A percentile compares a stretch with the other conserved stretches of the same genome.
phyloP scores from a whole-genome alignment of 2,797 vertebrate species.

The Tenualosa thibaudeaui region DNA sequence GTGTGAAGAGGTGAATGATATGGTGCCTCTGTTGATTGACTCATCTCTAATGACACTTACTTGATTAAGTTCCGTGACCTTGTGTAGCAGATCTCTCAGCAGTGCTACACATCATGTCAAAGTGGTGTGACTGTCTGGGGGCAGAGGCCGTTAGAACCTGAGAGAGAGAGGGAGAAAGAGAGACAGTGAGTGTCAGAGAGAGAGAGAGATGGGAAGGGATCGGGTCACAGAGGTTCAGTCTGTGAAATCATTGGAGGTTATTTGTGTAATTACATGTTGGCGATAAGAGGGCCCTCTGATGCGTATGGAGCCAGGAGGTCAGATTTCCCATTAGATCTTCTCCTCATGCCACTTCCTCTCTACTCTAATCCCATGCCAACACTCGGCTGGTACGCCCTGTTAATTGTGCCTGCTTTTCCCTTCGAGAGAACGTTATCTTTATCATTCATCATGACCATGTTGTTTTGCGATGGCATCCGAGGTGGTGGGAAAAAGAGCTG shows the following conservation, averaged over 20 bases:
- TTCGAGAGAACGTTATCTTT: neutral
- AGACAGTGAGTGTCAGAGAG: neutral
- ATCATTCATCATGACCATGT: neutral
- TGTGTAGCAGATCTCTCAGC: neutral
- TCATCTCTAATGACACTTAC: too few species aligned
- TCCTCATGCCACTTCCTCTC: neutral
- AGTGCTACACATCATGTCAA: neutral
- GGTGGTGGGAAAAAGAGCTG: neutral
- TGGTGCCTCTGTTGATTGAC: too few species aligned
- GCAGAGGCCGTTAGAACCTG: neutral
- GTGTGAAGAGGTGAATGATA: neutral
- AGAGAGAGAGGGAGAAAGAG: neutral
- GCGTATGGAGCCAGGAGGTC: neutral
- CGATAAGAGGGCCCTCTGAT: constrained; percentile 24
- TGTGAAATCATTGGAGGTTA: neutral
- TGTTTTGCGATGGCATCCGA: neutral
- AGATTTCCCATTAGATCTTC: neutral
- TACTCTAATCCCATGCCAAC: constrained; percentile 6
- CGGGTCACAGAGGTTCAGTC: neutral
- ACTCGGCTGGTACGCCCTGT: constrained; percentile 19
- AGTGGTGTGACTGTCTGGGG: neutral
- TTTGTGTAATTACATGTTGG: constrained; percentile 14
- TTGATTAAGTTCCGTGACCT: neutral
- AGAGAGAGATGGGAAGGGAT: neutral
- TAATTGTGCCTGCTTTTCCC: neutral